A percentile compares a stretch with the other conserved stretches of the same genome.
These are phyloP conservation scores for Dermatophagoides farinae DNA, from an alignment of 1,140 invertebrate species.

Conservation along the genomic window DNA sequence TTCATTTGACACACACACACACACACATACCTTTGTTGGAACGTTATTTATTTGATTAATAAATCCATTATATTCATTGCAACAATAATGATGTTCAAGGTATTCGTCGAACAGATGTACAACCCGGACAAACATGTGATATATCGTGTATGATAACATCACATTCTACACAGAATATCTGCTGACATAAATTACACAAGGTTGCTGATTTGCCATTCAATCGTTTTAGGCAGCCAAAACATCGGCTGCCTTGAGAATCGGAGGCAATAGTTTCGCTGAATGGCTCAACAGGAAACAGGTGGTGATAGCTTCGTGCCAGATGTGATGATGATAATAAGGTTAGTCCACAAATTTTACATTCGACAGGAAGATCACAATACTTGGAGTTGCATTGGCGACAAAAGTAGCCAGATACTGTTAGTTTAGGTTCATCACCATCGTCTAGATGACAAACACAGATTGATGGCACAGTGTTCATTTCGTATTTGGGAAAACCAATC, in stretches of 20 bases:
- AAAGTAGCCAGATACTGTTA: conserved; percentile 45
- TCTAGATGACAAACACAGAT: conserved; percentile 27
- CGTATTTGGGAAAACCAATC: conserved; percentile 34
- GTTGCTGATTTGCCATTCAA: conserved; percentile 8
- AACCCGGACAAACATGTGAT: conserved; percentile 82
- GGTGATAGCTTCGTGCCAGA: conserved; percentile 86
- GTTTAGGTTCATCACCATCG: conserved; percentile 12
- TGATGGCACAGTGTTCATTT: conserved; percentile 26
- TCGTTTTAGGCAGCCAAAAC: conserved; percentile 9
- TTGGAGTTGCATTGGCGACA: conserved; percentile 91
- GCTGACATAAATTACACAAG: conserved; percentile 51
- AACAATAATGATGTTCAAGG: too few relatives aligned
- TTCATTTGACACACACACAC: not conserved
- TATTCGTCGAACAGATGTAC: conserved; percentile 31
- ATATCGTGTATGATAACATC: conserved; percentile 82
- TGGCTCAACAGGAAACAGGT: conserved; percentile 71
- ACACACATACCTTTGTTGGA: not conserved
- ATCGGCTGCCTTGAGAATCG: not conserved
- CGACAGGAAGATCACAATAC: conserved; percentile 91
- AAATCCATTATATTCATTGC: not conserved
- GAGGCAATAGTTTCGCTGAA: conserved; percentile 42
- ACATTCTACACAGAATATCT: conserved; percentile 76
- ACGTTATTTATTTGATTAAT: too few relatives aligned
- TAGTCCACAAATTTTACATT: conserved; percentile 77
- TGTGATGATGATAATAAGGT: conserved; percentile 94